Percentiles rank a stretch among this genome's conserved stretches.
phyloP scores from a whole-genome alignment of 2,113 vertebrate species.

The Pleuronectes platessa region DNA sequence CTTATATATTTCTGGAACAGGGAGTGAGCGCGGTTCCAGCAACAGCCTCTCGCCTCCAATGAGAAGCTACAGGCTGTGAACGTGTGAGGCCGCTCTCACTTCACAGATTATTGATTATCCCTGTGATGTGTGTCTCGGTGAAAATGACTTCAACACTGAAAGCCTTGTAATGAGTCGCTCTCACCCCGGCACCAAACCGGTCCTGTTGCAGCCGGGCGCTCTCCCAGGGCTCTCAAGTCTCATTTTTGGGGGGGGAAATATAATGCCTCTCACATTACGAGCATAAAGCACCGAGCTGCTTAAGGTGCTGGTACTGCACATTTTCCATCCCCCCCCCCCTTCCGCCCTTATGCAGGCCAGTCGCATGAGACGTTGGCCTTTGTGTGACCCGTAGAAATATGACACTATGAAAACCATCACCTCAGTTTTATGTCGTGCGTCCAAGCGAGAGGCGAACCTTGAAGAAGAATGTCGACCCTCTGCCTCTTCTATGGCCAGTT shows the following conservation, averaged over 20 bases:
- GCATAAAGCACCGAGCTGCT: slow-evolving; percentile 42
- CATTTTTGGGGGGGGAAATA: slow-evolving; percentile 29
- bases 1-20: slow-evolving; percentile 14
- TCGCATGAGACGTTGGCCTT: slow-evolving; percentile 54
- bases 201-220: slow-evolving; percentile 1
- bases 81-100: slow-evolving; percentile 19
- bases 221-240: slow-evolving; percentile 29
- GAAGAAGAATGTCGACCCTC: slow-evolving; percentile 32
- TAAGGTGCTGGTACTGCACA: slow-evolving; percentile 47
- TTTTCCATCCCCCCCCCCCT: slow-evolving; percentile 43
- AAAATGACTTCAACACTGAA: slow-evolving; percentile 44
- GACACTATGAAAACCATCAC: slow-evolving; percentile 57
- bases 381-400: slow-evolving; percentile 67
- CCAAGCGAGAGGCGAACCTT: slow-evolving; percentile 59
- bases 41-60: background rate
- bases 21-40: background rate
- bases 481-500: slow-evolving; percentile 47
- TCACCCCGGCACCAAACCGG: slow-evolving; percentile 12
- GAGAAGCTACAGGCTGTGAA: slow-evolving; percentile 27
- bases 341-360: slow-evolving; percentile 31
- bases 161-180: slow-evolving; percentile 46
- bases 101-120: slow-evolving; percentile 55
- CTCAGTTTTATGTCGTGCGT: slow-evolving; percentile 53
- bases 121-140: slow-evolving; percentile 24
- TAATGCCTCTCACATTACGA: slow-evolving; percentile 49